Conservation (phyloP, 2,113 vertebrate genomes). For the Centrocercus urophasianus region DNA sequence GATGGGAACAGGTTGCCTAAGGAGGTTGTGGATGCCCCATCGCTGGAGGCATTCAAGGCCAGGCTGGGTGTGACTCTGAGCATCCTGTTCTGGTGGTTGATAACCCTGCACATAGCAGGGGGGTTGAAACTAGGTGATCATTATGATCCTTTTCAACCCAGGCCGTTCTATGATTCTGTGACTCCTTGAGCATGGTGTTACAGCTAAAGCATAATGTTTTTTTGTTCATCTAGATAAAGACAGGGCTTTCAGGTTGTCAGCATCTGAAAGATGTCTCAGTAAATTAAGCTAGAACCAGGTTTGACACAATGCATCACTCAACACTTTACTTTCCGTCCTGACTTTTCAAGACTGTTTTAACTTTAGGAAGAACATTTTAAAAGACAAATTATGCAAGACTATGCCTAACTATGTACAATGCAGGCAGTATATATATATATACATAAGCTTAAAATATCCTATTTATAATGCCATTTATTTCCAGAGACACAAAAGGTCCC, state of each 20-base stretch:
- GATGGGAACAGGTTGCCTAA: too few species aligned
- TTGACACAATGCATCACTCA: background rate
- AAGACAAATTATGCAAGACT: background rate
- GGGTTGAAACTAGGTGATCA: too few species aligned
- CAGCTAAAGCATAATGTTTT: background rate
- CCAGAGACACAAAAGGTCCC: background rate
- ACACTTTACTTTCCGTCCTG: conserved; percentile 23
- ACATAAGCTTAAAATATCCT: background rate
- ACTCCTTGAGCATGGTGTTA: background rate
- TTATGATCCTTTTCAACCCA: too few species aligned
- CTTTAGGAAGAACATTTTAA: background rate
- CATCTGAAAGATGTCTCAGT: background rate
- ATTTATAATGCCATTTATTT: background rate
- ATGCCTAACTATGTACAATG: background rate
- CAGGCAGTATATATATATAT: background rate
- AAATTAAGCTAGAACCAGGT: background rate
- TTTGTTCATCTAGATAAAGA: conserved; percentile 16
- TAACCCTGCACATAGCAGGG: too few species aligned
- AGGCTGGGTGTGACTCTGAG: too few species aligned
- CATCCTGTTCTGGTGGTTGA: too few species aligned
- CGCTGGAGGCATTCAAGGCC: too few species aligned
- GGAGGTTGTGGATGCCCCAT: too few species aligned
- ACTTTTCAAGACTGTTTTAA: background rate
- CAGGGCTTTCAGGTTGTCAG: background rate
- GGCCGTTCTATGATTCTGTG: too few species aligned